These are phyloP conservation scores for Syngnathus rostellatus DNA, from an alignment of 2,797 vertebrate genomes.

Conservation along the genomic window DNA sequence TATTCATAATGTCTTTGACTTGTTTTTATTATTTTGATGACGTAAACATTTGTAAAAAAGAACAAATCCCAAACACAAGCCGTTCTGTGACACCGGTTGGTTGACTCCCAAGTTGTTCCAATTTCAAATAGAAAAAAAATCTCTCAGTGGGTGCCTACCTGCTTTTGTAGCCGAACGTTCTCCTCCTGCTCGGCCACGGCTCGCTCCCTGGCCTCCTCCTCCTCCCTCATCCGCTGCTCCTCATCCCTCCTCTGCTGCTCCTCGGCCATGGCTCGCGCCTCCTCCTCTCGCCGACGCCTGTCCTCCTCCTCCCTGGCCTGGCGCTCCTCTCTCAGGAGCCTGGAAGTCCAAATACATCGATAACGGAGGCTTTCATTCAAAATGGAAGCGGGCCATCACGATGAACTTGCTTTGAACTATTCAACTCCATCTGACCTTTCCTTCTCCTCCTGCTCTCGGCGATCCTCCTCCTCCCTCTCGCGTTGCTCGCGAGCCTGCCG, in stretches of 20 bases:
- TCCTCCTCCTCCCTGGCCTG: slow-evolving; percentile 74
- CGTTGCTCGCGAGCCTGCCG: slow-evolving; percentile 88
- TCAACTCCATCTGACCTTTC: slow-evolving; percentile 69
- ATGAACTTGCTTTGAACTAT: neutral
- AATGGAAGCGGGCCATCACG: neutral
- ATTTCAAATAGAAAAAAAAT: no score
- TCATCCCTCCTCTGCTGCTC: slow-evolving; percentile 68
- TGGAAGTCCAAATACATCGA: slow-evolving; percentile 30
- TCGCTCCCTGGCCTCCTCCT: slow-evolving; percentile 78
- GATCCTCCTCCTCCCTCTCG: slow-evolving; percentile 84
- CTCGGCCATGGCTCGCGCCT: slow-evolving; percentile 70
- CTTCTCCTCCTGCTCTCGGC: slow-evolving; percentile 78
- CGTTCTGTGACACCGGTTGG: no score
- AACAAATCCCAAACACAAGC: no score
- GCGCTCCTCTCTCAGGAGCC: slow-evolving; percentile 74
- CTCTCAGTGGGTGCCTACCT: slow-evolving; percentile 60
- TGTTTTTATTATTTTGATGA: no score
- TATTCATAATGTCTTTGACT: no score
- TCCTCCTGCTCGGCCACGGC: slow-evolving; percentile 79
- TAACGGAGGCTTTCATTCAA: neutral
- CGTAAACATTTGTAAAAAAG: no score
- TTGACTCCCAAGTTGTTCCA: no score
- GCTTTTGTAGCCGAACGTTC: slow-evolving; percentile 83
- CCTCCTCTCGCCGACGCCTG: slow-evolving; percentile 71
- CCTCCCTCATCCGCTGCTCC: slow-evolving; percentile 71